phyloP scores from a whole-genome alignment of 2,888 invertebrate species.

The Perithous albicinctus region DNA sequence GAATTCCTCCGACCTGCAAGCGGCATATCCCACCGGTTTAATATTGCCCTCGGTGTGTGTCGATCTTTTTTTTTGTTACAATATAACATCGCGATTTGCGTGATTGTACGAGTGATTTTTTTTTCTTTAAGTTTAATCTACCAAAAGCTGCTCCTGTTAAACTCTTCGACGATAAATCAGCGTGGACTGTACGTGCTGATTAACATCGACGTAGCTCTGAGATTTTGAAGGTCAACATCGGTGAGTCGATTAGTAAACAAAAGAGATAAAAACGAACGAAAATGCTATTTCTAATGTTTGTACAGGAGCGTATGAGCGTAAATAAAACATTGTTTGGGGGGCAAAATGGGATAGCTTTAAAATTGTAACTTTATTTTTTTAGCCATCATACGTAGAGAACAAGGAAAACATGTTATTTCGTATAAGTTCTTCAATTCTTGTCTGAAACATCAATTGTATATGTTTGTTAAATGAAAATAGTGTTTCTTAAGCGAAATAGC shows the following conservation, averaged over 20 bases:
- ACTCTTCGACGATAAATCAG: neutral
- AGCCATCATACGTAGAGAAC: too few species aligned
- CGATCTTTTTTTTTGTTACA: too few species aligned
- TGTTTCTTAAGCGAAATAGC: too few species aligned
- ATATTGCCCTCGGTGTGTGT: conserved; percentile 27
- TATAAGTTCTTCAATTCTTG: too few species aligned
- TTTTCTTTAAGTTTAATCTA: too few species aligned
- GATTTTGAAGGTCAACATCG: conserved; percentile 6
- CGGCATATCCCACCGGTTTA: conserved; percentile 69
- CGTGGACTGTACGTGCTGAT: neutral
- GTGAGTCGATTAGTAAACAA: neutral
- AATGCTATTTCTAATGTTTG: neutral
- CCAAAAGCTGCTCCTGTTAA: neutral
- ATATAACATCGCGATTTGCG: conserved; percentile 17
- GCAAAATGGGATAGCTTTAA: too few species aligned
- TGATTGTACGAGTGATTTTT: conserved; percentile 14
- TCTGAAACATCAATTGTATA: too few species aligned
- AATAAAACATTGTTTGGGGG: too few species aligned
- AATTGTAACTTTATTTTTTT: too few species aligned
- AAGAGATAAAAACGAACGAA: neutral
- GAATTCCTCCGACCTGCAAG: conserved; percentile 75
- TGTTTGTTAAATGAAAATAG: too few species aligned
- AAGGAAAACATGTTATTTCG: too few species aligned
- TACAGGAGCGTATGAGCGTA: neutral
- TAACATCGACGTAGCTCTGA: neutral